A percentile compares a stretch with the other conserved stretches of the same genome.
phyloP scores from a whole-genome alignment of 2,113 vertebrate species.

The Myiozetetes cayanensis region DNA sequence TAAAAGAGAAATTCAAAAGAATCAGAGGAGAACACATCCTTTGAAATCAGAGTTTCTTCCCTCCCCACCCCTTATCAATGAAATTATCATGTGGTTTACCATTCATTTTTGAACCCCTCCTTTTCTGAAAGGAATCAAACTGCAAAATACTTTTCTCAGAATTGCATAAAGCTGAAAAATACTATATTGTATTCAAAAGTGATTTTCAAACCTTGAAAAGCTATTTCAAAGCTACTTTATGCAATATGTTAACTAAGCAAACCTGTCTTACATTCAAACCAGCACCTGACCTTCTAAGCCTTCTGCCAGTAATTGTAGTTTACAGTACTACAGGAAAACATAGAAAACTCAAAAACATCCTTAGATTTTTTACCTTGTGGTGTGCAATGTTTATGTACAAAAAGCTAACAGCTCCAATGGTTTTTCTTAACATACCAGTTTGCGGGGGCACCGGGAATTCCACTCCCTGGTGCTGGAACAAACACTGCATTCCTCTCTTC shows the following conservation, averaged over 20 bases:
- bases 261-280: background rate
- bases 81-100: background rate
- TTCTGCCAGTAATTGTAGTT: background rate
- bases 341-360: background rate
- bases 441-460: conserved; percentile 92
- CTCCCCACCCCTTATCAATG: background rate
- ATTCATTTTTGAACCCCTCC: background rate
- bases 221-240: background rate
- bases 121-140: background rate
- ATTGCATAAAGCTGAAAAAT: background rate
- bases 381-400: background rate
- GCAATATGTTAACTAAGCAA: background rate
- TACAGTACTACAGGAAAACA: background rate
- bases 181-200: background rate
- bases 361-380: background rate
- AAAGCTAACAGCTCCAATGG: background rate
- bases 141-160: background rate
- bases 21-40: background rate
- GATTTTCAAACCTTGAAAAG: background rate
- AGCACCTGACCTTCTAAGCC: background rate
- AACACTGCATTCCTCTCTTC: conserved; percentile 95
- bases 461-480: conserved; percentile 91
- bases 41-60: background rate
- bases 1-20: background rate
- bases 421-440: conserved; percentile 80